Conservation (phyloP, 2,888 invertebrate species). For the Gandaritis pyraliata region DNA sequence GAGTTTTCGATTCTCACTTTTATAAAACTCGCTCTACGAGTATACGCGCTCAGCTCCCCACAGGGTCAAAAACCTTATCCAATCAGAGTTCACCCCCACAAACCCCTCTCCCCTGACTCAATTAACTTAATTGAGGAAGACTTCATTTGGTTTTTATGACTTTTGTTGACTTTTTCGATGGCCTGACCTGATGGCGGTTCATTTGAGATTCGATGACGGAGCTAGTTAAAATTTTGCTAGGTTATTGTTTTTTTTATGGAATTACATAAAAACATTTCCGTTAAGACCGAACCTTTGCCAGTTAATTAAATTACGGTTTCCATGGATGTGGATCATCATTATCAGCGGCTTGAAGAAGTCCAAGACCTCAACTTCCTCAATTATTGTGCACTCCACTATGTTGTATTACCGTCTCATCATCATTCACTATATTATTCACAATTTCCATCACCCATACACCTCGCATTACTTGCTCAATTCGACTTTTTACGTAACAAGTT, state of each 20-base stretch:
- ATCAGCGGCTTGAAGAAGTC: too few species aligned
- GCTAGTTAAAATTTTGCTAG: constrained; percentile 19
- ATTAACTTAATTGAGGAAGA: constrained; percentile 67
- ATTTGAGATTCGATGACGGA: constrained; percentile 36
- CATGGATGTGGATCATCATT: too few species aligned
- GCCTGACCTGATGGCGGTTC: constrained; percentile 30
- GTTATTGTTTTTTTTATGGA: constrained; percentile 26
- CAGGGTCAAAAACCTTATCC: constrained; percentile 60
- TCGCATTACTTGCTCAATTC: too few species aligned
- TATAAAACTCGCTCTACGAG: too few species aligned
- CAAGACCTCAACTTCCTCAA: too few species aligned
- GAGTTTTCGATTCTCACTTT: too few species aligned
- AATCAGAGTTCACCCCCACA: constrained; percentile 49
- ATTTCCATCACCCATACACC: too few species aligned
- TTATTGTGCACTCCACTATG: too few species aligned
- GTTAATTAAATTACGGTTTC: too few species aligned
- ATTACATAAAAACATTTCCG: constrained; percentile 13
- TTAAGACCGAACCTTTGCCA: not conserved
- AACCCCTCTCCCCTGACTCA: constrained; percentile 43
- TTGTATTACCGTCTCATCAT: too few species aligned
- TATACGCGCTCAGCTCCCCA: constrained; percentile 42
- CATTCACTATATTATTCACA: too few species aligned
- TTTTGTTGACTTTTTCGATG: constrained; percentile 46
- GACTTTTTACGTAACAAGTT: too few species aligned
- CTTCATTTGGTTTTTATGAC: constrained; percentile 63